Evolutionary conservation across 2,888 invertebrate species (phyloP).

Genomic region (Marasmarcha lunaedactyla): DNA sequence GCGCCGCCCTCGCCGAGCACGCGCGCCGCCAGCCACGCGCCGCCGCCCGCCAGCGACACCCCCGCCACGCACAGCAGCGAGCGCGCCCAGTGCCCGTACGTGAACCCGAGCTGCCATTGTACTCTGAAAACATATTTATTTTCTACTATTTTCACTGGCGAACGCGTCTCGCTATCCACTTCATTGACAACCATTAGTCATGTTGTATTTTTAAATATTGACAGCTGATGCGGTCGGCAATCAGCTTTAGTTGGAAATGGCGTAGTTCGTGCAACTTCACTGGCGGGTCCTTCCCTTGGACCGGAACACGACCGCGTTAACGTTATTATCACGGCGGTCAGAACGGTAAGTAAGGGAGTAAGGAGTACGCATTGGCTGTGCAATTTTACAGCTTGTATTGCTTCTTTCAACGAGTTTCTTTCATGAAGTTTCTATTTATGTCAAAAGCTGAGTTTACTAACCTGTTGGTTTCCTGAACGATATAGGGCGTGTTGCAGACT

Average conservation of each 20-base stretch:
- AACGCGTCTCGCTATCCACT: background rate
- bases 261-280: background rate
- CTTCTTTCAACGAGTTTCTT: too few species aligned
- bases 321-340: too few species aligned
- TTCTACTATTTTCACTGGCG: background rate
- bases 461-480: constrained; percentile 80
- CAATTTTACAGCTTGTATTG: too few species aligned
- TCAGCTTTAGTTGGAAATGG: background rate
- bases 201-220: too few species aligned
- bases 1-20: constrained; percentile 82
- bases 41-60: constrained; percentile 82
- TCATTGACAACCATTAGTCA: too few species aligned
- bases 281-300: too few species aligned
- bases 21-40: constrained; percentile 85
- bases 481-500: constrained; percentile 87
- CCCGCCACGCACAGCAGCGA: constrained; percentile 82
- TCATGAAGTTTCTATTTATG: too few species aligned
- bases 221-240: too few species aligned
- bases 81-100: constrained; percentile 85
- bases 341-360: too few species aligned
- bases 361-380: too few species aligned
- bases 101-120: constrained; percentile 88
- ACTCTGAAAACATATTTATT: constrained; percentile 49
- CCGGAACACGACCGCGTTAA: too few species aligned
- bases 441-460: too few species aligned